Percentiles rank a stretch among this genome's conserved stretches.
phyloP scores from a whole-genome alignment of 2,888 invertebrate species.

The Meandrusa payeni region DNA sequence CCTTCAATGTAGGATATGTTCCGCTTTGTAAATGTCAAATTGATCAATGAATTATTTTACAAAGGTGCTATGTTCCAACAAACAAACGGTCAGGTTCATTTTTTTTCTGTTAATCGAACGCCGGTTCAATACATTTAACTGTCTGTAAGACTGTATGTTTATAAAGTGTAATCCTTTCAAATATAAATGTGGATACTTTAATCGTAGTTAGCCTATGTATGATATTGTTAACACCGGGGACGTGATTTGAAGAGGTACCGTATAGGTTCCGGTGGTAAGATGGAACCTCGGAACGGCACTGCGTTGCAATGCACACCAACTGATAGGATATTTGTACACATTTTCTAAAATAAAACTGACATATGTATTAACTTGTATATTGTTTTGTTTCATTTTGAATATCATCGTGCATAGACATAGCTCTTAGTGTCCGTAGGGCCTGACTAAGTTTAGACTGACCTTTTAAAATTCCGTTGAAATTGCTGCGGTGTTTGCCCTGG shows the following conservation, averaged over 20 bases:
- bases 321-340: conserved; percentile 71
- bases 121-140: conserved; percentile 35
- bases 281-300: conserved; percentile 30
- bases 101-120: conserved; percentile 27
- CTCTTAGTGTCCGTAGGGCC: too few species aligned
- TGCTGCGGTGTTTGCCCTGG: too few species aligned
- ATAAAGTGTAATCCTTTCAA: conserved; percentile 32
- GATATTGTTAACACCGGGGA: conserved; percentile 25
- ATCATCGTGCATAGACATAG: too few species aligned
- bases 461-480: too few species aligned
- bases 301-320: conserved; percentile 57
- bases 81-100: conserved; percentile 1
- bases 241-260: conserved; percentile 27
- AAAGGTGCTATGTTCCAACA: conserved; percentile 15
- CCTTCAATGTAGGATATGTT: conserved; percentile 14
- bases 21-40: conserved; percentile 11
- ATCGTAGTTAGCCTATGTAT: conserved; percentile 17
- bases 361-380: neutral
- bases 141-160: conserved; percentile 55
- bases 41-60: neutral
- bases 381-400: neutral
- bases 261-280: neutral
- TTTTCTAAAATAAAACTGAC: conserved; percentile 59
- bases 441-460: too few species aligned
- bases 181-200: conserved; percentile 20